Percentiles rank a stretch among this genome's conserved stretches.
These are phyloP conservation scores for Temnothorax ravouxi DNA, from an alignment of 2,888 invertebrate genomes.

Conservation along the genomic window DNA sequence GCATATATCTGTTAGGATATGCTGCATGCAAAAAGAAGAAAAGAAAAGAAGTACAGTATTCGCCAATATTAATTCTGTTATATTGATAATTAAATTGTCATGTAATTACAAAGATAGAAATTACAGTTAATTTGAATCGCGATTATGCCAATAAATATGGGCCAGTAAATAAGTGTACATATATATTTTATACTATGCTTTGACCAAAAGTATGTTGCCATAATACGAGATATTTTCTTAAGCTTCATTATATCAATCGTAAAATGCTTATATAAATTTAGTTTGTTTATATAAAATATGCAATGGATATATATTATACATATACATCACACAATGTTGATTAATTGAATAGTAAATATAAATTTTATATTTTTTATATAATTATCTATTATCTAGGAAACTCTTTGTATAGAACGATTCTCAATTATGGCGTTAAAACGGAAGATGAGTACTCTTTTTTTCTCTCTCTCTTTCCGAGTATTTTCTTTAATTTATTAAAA, in stretches of 20 bases:
- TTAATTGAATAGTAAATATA: neutral
- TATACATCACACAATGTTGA: neutral
- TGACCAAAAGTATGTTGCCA: constrained; percentile 13
- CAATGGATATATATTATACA: neutral
- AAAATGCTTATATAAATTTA: constrained; percentile 20
- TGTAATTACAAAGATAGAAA: neutral
- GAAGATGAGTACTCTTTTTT: neutral
- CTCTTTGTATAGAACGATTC: neutral
- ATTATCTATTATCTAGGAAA: constrained; percentile 11
- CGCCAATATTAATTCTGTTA: constrained; percentile 3
- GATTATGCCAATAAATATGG: constrained; percentile 16
- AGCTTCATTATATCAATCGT: constrained; percentile 4
- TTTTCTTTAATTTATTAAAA: neutral
- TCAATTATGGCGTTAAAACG: neutral
- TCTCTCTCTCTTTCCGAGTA: neutral
- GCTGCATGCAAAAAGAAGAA: neutral
- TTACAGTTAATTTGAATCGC: constrained; percentile 3
- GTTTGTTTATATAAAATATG: neutral
- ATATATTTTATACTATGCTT: neutral
- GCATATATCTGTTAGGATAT: constrained; percentile 32
- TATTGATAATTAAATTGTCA: neutral
- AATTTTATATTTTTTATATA: constrained; percentile 35
- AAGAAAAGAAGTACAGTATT: constrained; percentile 6
- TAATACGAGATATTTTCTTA: constrained; percentile 26
- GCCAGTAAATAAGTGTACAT: constrained; percentile 9